phyloP scores from a whole-genome alignment of 2,888 invertebrate genomes.

The Lasioglossum morio region DNA sequence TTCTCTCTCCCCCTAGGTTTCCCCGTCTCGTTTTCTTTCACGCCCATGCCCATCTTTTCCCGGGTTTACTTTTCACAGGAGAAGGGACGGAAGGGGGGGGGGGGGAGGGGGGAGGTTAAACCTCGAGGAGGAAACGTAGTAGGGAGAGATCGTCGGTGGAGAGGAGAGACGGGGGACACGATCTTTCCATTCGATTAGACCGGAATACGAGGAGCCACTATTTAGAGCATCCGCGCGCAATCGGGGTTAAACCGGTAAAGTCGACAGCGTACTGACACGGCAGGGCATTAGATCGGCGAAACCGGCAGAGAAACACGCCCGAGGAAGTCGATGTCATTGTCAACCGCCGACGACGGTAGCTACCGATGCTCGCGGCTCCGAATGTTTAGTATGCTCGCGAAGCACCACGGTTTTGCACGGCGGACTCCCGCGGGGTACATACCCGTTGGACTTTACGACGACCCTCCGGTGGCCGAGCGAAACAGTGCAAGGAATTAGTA shows the following conservation, averaged over 20 bases:
- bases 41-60: conserved; percentile 62
- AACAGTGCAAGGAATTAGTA: not conserved
- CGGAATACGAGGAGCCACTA: conserved; percentile 72
- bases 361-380: not conserved
- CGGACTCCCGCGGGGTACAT: conserved; percentile 50
- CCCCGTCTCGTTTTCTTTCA: conserved; percentile 56
- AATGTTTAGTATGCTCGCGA: not conserved
- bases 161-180: not conserved
- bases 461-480: not conserved
- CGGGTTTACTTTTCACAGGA: conserved; percentile 34
- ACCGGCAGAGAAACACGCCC: not conserved
- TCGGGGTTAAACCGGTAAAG: conserved; percentile 51
- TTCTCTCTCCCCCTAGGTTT: conserved; percentile 38
- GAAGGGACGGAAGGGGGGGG: too few relatives aligned
- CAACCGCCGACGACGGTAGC: not conserved
- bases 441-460: conserved; percentile 49
- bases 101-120: not conserved
- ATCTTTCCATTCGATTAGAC: conserved; percentile 76
- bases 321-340: conserved; percentile 39
- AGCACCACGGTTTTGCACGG: conserved; percentile 31
- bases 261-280: conserved; percentile 53
- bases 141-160: not conserved
- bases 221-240: conserved; percentile 41
- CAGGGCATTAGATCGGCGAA: conserved; percentile 21
- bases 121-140: not conserved